phyloP scores from a whole-genome alignment of 2,113 vertebrate genomes.

The Labeo rohita region DNA sequence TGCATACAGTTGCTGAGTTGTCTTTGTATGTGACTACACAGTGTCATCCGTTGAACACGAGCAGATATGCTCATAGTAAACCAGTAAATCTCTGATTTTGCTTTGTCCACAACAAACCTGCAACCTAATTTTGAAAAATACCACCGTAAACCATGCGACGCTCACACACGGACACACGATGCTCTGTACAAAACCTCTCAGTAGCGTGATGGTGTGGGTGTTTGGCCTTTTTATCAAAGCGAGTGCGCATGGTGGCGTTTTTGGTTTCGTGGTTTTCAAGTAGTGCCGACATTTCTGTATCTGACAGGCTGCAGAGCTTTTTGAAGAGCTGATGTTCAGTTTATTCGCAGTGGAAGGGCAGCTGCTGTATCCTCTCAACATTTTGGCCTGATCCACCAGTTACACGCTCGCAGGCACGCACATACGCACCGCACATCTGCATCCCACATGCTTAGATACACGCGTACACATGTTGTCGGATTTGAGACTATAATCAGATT shows the following conservation, averaged over 20 bases:
- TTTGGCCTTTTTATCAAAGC: neutral
- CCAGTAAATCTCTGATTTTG: neutral
- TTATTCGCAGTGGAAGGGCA: constrained; percentile 41
- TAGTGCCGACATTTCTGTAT: constrained; percentile 15
- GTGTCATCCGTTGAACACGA: constrained; percentile 49
- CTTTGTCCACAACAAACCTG: neutral
- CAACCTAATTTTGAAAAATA: neutral
- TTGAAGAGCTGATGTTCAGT: constrained; percentile 34
- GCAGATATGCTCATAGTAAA: neutral
- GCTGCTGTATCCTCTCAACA: constrained; percentile 42
- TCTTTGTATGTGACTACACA: constrained; percentile 56
- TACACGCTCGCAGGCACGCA: constrained; percentile 62
- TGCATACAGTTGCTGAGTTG: constrained; percentile 63
- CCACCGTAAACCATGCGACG: too few species aligned
- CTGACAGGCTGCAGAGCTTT: constrained; percentile 39
- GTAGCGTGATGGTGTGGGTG: neutral
- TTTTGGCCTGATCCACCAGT: constrained; percentile 44
- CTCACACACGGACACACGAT: neutral
- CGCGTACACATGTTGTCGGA: constrained; percentile 85
- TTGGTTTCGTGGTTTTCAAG: constrained; percentile 18
- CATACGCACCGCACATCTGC: constrained; percentile 83
- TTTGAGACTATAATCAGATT: constrained; percentile 91
- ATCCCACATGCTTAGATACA: constrained; percentile 84
- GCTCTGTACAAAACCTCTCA: neutral
- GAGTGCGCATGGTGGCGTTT: neutral